Evolutionary conservation across 1,140 invertebrate species (phyloP), one percentile per base, ranked within the genome.

Genomic region (Eueides isabella): DNA sequence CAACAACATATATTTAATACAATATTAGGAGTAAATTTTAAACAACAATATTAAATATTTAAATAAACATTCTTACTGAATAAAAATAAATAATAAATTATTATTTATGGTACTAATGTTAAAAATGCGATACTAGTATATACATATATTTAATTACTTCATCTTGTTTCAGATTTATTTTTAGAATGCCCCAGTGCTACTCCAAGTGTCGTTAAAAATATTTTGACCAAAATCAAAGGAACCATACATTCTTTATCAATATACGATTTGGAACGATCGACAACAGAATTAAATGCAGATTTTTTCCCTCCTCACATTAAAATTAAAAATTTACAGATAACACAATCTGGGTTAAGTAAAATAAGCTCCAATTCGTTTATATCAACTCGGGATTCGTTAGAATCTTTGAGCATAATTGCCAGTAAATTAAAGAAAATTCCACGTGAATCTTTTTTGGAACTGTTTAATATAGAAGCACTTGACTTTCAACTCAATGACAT

Each of bases 401-500:
- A 97, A 85, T 96, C 96, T 23, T 92, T 98, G 31, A 97, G 96
- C 72, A 94, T 98, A 71, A 95, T 97, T 65, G 97, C 97, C 38
- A 96, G 97, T 65, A 96, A 97, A 91, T 94, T 98, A 71, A 94
- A 94, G 61, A 95, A 94, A 88, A 96, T 98, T 65, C 98, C 98
- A 0, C 96, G 97, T 80, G 96, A 96, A 80, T 96, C 97, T 0
- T 94, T 98, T 16, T 94, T 94, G 7, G 94, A 95, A 19, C 93
- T 98, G 61, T 92, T 94, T 28, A 95, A 95, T 75, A 92, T 98
- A 23, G 95, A 95, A 48, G 94, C 95, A 1, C 91, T 98, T 48
- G 97, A 98, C 88, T 95, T 98, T 29, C 97, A 98, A 85, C 95
- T 96, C 30, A 98, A 98, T 88, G 94, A 97, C 74, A 98, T 98